phyloP scores from a whole-genome alignment of 2,113 vertebrate genomes.

The Isurus oxyrinchus region DNA sequence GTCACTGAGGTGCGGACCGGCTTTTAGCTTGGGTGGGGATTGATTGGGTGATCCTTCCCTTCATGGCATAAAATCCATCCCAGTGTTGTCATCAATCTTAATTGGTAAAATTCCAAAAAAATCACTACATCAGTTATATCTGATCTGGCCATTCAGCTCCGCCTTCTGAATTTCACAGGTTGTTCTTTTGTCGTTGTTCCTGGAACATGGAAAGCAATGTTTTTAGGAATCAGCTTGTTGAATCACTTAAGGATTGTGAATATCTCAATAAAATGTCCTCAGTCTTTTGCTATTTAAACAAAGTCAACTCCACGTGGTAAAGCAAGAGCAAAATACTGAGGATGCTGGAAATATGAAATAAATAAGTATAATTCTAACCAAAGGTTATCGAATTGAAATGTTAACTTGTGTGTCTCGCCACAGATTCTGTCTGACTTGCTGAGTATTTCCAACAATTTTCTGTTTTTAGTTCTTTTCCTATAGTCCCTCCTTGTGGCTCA shows the following conservation, averaged over 20 bases:
- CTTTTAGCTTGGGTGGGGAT: too few relatives aligned
- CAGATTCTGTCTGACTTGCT: too few relatives aligned
- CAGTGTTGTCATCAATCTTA: background rate
- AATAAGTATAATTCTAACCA: too few relatives aligned
- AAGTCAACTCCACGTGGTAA: background rate
- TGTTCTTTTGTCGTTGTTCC: background rate
- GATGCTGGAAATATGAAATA: too few relatives aligned
- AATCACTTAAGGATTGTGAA: background rate
- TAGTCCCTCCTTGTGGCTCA: background rate
- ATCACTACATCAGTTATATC: background rate
- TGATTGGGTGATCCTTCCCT: too few relatives aligned
- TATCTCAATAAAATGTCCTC: background rate
- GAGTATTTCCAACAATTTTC: too few relatives aligned
- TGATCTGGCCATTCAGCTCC: background rate
- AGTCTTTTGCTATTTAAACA: background rate
- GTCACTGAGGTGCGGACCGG: too few relatives aligned
- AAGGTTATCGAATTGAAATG: too few relatives aligned
- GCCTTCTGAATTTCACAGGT: background rate
- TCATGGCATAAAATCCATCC: too few relatives aligned
- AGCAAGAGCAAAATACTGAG: too few relatives aligned
- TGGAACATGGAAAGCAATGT: background rate
- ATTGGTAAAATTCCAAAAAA: background rate
- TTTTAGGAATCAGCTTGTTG: background rate
- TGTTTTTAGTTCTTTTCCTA: too few relatives aligned
- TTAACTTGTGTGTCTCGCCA: too few relatives aligned